Percentiles rank a stretch among this genome's conserved stretches.
These are phyloP conservation scores for Sebastes dallii DNA, from an alignment of 2,797 vertebrate genomes.

Conservation along the genomic window DNA sequence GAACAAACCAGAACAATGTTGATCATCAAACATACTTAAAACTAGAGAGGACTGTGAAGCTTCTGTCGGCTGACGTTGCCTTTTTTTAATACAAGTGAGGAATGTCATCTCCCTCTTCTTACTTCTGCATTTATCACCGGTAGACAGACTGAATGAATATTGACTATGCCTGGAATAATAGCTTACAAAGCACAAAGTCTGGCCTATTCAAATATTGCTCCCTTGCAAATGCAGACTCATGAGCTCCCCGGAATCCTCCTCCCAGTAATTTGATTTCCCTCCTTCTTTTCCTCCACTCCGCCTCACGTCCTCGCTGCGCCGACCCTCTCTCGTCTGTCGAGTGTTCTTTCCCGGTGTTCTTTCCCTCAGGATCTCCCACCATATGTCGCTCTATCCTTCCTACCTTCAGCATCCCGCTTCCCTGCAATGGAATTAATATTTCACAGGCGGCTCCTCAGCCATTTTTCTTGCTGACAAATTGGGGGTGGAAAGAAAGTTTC, in stretches of 20 bases:
- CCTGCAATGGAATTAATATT: conserved; percentile 70
- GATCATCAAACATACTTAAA: not conserved
- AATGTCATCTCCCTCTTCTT: conserved; percentile 50
- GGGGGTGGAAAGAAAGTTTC: conserved; percentile 55
- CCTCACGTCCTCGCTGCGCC: conserved; percentile 14
- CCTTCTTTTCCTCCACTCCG: conserved; percentile 14
- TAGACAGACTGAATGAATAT: conserved; percentile 54
- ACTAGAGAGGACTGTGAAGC: not conserved
- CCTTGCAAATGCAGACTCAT: conserved; percentile 60
- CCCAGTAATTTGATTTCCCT: conserved; percentile 66
- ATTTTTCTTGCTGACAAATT: conserved; percentile 67
- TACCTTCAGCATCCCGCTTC: conserved; percentile 28
- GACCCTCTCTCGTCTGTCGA: conserved; percentile 23
- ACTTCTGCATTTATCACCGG: conserved; percentile 53
- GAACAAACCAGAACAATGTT: not conserved
- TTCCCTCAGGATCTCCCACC: conserved; percentile 53
- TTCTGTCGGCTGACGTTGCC: not conserved
- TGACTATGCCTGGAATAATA: conserved; percentile 61
- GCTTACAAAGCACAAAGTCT: conserved; percentile 67
- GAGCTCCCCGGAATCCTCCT: conserved; percentile 53
- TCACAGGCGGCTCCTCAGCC: conserved; percentile 51
- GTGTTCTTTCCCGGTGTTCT: conserved; percentile 33
- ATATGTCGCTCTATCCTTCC: conserved; percentile 46
- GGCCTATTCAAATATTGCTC: conserved; percentile 59
- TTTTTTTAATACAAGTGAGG: conserved; percentile 32